Conservation (phyloP, 2,113 vertebrate species). For the Proteles cristata region DNA sequence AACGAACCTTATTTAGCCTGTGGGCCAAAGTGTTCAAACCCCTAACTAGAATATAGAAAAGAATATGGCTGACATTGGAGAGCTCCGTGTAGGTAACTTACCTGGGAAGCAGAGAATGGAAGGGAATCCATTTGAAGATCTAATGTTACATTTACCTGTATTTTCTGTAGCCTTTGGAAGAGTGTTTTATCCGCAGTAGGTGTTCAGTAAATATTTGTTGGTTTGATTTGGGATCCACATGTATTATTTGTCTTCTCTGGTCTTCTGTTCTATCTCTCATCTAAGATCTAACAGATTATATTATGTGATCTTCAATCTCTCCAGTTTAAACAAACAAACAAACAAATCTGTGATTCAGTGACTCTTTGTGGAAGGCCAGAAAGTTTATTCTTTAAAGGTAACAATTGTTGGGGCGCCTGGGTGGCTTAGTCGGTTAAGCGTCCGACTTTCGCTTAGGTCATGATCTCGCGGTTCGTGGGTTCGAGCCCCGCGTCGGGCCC, state of each 20-base stretch:
- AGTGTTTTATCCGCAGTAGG: neutral
- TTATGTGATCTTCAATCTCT: neutral
- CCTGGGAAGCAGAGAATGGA: neutral
- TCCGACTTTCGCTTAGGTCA: no score
- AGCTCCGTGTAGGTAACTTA: neutral
- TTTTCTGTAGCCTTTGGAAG: neutral
- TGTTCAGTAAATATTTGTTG: neutral
- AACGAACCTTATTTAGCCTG: neutral
- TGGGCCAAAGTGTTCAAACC: neutral
- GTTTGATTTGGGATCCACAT: neutral
- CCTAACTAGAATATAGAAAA: neutral
- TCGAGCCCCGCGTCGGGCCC: no score
- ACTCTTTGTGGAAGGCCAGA: neutral
- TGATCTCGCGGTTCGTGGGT: no score
- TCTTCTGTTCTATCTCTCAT: neutral
- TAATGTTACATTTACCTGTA: neutral
- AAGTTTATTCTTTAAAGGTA: conserved; percentile 54
- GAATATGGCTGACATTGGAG: neutral
- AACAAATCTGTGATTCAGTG: neutral
- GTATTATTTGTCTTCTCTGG: neutral
- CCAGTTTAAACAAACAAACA: neutral
- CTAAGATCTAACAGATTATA: neutral
- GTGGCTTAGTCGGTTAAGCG: no score
- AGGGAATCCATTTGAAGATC: neutral
- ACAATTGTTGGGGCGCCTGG: neutral